Evolutionary conservation across 2,888 invertebrate genomes (phyloP), one percentile per base, ranked within the genome.

Genomic region (Cephus rjabovi): DNA sequence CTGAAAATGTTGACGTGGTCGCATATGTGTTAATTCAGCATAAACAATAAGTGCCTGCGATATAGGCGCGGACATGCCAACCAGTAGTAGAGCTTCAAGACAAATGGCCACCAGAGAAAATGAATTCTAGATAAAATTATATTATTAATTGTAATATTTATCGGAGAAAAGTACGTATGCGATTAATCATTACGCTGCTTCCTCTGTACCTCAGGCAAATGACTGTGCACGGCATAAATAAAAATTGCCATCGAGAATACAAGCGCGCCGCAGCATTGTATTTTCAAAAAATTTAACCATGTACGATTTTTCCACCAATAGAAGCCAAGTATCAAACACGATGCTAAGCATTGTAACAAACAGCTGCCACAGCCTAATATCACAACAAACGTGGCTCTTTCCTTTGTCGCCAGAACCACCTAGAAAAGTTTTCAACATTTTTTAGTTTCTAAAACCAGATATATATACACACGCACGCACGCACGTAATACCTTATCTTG

Each of bases 1-100:
- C 73, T 94, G 94, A 84, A 93, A 91, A 80, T 95, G 94, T 79
- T 92, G 90, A 83, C 92, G 92, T 3, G 93, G 92, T 86, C 87
- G 89, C 76, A 94, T 90, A 73, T 95, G 93, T 9, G 95, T 94
- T 74, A 95, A 91, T 89, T 96, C 95, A 0, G 95, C 95, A 84
- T 95, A 95, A 82, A 96, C 93, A 80, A 95, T 93, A 76, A 96
- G 92, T 69, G 95, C 94, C 88, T 95, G 95, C 70, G 95, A 95
- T 80, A 96, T 93, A 81, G 96, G 94, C 34, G 95, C 95, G 11
- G 95, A 95, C 90, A 95, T 93, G 0, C 94, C 95, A 23, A 95
- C 92, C 88, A 95, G 93, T 87, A 96, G 91, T 92, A 95, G 93
- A 74, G 94, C 93, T 88, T 95, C 95, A 85, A 95, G 90, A 78